Evolutionary conservation across 2,113 vertebrate species (phyloP).

Genomic region (Bombycilla garrulus): DNA sequence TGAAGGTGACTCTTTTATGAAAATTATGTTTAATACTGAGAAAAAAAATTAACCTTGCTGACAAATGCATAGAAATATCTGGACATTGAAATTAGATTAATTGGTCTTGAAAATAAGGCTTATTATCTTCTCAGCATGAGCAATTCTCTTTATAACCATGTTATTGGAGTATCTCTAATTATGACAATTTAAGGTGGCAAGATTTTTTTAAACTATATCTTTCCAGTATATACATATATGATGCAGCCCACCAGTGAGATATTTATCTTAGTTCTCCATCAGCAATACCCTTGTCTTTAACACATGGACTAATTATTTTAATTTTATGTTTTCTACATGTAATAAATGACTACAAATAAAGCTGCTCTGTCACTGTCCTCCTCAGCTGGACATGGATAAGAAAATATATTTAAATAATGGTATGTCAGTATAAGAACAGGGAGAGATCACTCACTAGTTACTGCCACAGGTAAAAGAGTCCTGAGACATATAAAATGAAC

Average conservation of each 20-base stretch:
- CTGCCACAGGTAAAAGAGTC: background rate
- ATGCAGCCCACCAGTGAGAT: background rate
- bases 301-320: background rate
- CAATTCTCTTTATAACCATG: background rate
- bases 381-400: background rate
- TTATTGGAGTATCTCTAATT: background rate
- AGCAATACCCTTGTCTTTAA: background rate
- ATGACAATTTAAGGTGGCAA: background rate
- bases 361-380: background rate
- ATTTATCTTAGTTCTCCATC: background rate
- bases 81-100: background rate
- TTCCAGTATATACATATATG: background rate
- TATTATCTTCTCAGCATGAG: background rate
- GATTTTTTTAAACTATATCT: background rate
- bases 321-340: background rate
- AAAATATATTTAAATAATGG: background rate
- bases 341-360: background rate
- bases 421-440: accelerated
- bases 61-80: background rate
- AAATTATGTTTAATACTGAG: background rate
- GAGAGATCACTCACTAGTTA: background rate
- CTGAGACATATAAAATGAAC: background rate
- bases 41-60: background rate
- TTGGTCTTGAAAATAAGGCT: background rate
- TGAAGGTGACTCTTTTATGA: background rate